A percentile compares a stretch with the other conserved stretches of the same genome.
Conservation (phyloP, 2,113 vertebrate species). For the Capreolus pygargus region DNA sequence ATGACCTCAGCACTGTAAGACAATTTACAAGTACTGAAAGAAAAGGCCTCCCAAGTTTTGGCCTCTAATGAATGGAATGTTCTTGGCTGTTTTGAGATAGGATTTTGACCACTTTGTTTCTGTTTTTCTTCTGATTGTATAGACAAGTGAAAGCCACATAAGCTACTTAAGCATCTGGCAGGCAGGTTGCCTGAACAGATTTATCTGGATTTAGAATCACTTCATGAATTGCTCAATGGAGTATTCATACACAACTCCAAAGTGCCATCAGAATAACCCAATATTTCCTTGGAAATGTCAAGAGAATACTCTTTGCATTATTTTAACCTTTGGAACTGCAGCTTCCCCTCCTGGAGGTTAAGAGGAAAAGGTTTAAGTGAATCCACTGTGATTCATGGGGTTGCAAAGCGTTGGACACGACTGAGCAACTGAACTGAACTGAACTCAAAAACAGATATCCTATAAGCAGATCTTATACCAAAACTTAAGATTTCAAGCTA, state of each 20-base stretch:
- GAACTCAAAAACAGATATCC: not conserved
- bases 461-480: not conserved
- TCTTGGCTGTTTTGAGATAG: conserved; percentile 33
- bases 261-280: not conserved
- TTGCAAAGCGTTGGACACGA: too few species aligned
- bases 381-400: not conserved
- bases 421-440: too few species aligned
- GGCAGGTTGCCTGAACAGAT: not conserved
- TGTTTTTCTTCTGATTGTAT: not conserved
- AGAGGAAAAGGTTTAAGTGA: not conserved
- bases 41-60: conserved; percentile 39
- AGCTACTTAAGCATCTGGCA: not conserved
- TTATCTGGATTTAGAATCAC: conserved; percentile 25
- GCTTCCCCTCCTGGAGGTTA: not conserved
- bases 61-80: conserved; percentile 57
- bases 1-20: conserved; percentile 7
- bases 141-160: not conserved
- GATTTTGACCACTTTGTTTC: conserved; percentile 1
- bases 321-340: not conserved
- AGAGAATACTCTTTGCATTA: not conserved
- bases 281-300: not conserved
- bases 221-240: not conserved
- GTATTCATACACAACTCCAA: not conserved
- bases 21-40: conserved; percentile 42
- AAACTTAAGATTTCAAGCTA: not conserved